Conservation (phyloP, 2,113 vertebrate genomes). For the Merops nubicus region DNA sequence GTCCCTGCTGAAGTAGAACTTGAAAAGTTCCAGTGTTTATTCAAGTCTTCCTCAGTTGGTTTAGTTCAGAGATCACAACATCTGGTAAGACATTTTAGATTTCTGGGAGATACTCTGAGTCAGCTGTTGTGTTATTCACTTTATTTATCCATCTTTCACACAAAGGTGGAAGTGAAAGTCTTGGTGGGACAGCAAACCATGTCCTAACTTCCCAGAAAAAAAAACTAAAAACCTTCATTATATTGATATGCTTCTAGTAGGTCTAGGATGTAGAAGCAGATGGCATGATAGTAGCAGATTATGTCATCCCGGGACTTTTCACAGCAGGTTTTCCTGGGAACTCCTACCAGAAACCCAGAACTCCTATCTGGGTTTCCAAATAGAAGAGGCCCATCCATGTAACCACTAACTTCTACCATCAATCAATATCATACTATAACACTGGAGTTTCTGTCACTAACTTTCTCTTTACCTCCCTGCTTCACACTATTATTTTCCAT, state of each 20-base stretch:
- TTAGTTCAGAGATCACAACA: neutral
- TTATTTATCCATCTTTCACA: neutral
- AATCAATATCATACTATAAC: neutral
- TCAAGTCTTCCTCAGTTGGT: neutral
- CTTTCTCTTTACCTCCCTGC: neutral
- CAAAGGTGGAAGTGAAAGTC: neutral
- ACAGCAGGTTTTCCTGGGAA: neutral
- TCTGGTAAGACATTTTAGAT: neutral
- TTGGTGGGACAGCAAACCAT: neutral
- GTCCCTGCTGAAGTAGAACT: neutral
- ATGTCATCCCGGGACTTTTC: neutral
- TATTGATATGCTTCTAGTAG: neutral
- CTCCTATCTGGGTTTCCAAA: neutral
- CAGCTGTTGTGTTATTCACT: neutral
- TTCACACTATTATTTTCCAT: neutral
- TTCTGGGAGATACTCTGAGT: neutral
- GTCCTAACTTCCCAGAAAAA: neutral
- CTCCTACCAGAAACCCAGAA: neutral
- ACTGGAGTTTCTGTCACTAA: neutral
- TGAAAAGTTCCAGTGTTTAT: neutral
- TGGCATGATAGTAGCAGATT: neutral
- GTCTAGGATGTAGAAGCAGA: neutral
- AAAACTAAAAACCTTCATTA: neutral
- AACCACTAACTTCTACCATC: neutral
- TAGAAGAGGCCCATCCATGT: neutral